Percentiles rank a stretch among this genome's conserved stretches.
phyloP scores from a whole-genome alignment of 1,140 invertebrate genomes.

The Plodia interpunctella region DNA sequence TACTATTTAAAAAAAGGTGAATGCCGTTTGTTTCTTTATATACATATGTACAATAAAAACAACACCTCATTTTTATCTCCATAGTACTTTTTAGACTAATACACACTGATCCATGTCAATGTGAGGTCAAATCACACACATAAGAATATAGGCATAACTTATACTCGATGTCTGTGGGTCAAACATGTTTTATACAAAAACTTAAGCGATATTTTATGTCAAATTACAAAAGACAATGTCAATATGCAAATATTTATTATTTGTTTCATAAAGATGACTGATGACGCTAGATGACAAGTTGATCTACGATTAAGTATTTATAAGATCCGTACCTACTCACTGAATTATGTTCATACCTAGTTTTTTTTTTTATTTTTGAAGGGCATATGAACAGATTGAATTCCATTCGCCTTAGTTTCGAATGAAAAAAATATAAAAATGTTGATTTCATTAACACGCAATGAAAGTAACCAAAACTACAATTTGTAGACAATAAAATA shows the following conservation, averaged over 20 bases:
- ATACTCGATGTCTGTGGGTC: too few relatives aligned
- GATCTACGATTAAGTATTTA: background rate
- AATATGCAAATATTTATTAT: background rate
- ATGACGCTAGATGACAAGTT: background rate
- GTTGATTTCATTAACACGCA: slow-evolving; percentile 17
- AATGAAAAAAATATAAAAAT: too few relatives aligned
- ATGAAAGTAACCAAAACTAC: slow-evolving; percentile 25
- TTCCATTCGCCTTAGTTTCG: too few relatives aligned
- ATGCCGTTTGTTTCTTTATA: too few relatives aligned
- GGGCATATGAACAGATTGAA: too few relatives aligned
- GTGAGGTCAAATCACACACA: background rate
- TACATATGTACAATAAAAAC: too few relatives aligned
- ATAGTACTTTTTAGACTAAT: too few relatives aligned
- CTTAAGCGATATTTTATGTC: background rate
- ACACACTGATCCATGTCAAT: too few relatives aligned
- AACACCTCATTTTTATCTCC: too few relatives aligned
- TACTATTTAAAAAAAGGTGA: too few relatives aligned
- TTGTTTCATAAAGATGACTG: background rate
- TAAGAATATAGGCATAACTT: background rate
- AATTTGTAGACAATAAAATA: slow-evolving; percentile 39
- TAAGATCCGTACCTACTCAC: background rate
- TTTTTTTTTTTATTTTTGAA: background rate
- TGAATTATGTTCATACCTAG: background rate
- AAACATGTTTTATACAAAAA: background rate
- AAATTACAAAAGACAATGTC: background rate